These are phyloP conservation scores for Ectropis crepuscularia DNA, from an alignment of 2,888 invertebrate genomes.

Conservation along the genomic window DNA sequence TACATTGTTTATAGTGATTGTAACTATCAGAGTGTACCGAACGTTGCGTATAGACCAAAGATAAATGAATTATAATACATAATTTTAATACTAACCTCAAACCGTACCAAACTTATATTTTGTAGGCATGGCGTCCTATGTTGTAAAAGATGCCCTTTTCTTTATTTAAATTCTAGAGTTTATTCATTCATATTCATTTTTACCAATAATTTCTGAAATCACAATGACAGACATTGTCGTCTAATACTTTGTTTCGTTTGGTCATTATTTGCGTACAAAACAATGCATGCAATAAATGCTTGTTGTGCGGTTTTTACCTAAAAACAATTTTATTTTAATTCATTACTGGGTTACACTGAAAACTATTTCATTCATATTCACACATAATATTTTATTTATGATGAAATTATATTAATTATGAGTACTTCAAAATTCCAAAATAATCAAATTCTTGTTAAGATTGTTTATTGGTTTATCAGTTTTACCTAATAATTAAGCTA, in stretches of 20 bases:
- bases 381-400: not conserved
- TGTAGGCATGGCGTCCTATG: constrained; percentile 63
- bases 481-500: constrained; percentile 78
- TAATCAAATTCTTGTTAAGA: constrained; percentile 39
- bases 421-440: constrained; percentile 47
- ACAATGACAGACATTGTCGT: constrained; percentile 4
- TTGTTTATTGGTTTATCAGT: constrained; percentile 68
- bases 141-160: constrained; percentile 33
- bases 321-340: not conserved
- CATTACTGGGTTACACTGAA: not conserved
- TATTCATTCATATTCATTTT: constrained; percentile 15
- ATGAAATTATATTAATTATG: constrained; percentile 19
- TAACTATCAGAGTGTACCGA: constrained; percentile 75
- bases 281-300: too few relatives aligned
- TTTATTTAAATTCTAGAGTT: constrained; percentile 34
- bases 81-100: constrained; percentile 81
- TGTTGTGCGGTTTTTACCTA: too few relatives aligned
- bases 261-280: not conserved
- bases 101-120: constrained; percentile 81
- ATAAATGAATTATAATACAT: constrained; percentile 75
- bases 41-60: constrained; percentile 81
- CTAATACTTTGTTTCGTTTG: constrained; percentile 16
- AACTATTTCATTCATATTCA: not conserved
- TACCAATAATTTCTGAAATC: constrained; percentile 11
- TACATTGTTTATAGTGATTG: constrained; percentile 80